Base-by-base conservation (phyloP, 2,113 vertebrate genomes). In the Otis tarda region DNA sequence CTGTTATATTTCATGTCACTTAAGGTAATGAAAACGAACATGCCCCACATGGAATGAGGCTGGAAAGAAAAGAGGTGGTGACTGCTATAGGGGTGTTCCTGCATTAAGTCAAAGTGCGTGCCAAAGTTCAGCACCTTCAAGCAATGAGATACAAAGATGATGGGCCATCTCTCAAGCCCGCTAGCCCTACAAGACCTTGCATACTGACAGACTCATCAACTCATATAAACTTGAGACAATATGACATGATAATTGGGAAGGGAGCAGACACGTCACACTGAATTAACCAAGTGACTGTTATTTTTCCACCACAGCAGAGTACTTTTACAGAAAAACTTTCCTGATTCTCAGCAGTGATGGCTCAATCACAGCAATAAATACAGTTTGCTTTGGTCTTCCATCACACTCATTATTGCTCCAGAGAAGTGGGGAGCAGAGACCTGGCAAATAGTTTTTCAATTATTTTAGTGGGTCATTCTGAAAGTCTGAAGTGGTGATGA, bases 171-270 rank as follows among this genome's bases (percentile, higher is more conserved):
- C 63, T 91, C 65, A 35, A 75, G 59, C 23, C 68, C 75, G 9
- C 35, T 92, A 60, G 59, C n/a, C 79, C 56, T 39, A 31, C 17
- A 50, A 74, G 70, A 83, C 63, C 47, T 63, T 84, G 53, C 30
- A 69, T 31, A 49, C 24, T 79, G 60, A 76, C 27, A 89, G 35
- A 41, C 37, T 90, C 35, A 41, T 94, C 76, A 57, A 67, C 52
- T 94, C 73, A 84, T 82, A 70, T 82, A 70, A 63, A 50, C 50
- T 88, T 79, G 53, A 89, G 79, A 45, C n/a, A 87, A 52, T 63
- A 56, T 84, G 85, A 79, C 89, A 89, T 30, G 71, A 53, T 94
- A 96, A 96, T 76, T 87, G 43, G 21, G 31, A 94, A 89, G 39
- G 33, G 21, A 96, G 47, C 21, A 90, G 94, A 91, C 41, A 86